Base-by-base conservation (phyloP, 1,140 invertebrate species). In the Drosophila biarmipes region DNA sequence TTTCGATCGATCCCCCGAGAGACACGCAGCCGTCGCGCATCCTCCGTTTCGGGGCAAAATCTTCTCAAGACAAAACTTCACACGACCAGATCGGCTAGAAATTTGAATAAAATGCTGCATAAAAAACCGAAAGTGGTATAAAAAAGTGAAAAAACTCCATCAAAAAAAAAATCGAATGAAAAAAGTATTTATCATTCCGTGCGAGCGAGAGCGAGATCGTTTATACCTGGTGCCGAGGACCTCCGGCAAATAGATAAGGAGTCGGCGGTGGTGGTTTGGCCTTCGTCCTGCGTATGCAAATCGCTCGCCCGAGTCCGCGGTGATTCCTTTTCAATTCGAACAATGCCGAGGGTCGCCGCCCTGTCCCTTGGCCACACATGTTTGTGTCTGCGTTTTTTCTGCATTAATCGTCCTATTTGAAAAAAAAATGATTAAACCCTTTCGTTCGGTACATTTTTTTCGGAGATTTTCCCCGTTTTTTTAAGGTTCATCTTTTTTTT, bases 401-500 rank as follows among this genome's bases (percentile, higher is more conserved):
- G 55, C 57, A 80, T 87, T 80, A 84, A 84, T 79, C 79, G 89
- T 82, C 68, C 78, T 75, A 81, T 86, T 87, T 63, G 78, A 57
- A 90, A 78, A 80, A 90, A 90, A 89, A 73, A 80, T 90, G 78
- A 77, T 82, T 78, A 90, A 90, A 87, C 87, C 87, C 75, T 87
- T 86, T 77, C 63, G 51, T 63, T 80, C 69, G 79, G 64, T 59
- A 49, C 45, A 62, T 38, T 73, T 90, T 90, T 82, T 81, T 66
- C 48, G 37, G 46, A 46, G 67, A 87, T 89, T 89, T 89, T 87
- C 84, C 79, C 78, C 84, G 68, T 89, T 87, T 89, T 72, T 78
- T 42, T 43, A 31, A 68, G 63, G 49, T 48, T 56, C 42, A 21
- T 68, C 31, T 57, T 74, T 71, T 77, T 67, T 82, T 73, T 61